phyloP scores from a whole-genome alignment of 2,797 vertebrate genomes.

The Halcyon leucocephala region DNA sequence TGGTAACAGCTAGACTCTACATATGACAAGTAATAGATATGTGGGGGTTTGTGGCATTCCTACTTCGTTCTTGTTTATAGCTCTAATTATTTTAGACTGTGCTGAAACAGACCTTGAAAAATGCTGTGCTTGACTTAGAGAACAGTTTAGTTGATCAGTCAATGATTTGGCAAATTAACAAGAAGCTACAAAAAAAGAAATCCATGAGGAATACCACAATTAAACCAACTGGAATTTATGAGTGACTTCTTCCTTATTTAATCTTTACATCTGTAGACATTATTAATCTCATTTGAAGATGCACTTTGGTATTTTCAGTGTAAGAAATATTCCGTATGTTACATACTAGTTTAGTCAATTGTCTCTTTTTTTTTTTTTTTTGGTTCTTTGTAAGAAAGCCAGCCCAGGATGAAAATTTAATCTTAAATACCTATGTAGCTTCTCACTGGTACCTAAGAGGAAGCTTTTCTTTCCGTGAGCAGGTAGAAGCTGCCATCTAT shows the following conservation, averaged over 20 bases:
- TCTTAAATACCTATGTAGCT: not conserved
- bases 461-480: not conserved
- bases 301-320: not conserved
- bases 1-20: conserved; percentile 32
- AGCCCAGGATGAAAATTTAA: not conserved
- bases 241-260: not conserved
- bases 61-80: conserved; percentile 31
- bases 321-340: not conserved
- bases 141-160: conserved; percentile 28
- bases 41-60: conserved; percentile 41
- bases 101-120: conserved; percentile 63
- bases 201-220: not conserved
- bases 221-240: not conserved
- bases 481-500: not conserved
- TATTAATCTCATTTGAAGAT: not conserved
- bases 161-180: not conserved
- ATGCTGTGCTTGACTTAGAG: conserved; percentile 33
- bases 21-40: conserved; percentile 67
- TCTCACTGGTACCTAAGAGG: not conserved
- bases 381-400: not conserved
- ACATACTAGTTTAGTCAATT: not conserved
- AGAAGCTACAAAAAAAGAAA: conserved; percentile 17
- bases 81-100: conserved; percentile 66
- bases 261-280: not conserved
- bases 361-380: not conserved